Evolutionary conservation across 2,113 vertebrate species (phyloP).

Genomic region (Pycnonotus jocosus): DNA sequence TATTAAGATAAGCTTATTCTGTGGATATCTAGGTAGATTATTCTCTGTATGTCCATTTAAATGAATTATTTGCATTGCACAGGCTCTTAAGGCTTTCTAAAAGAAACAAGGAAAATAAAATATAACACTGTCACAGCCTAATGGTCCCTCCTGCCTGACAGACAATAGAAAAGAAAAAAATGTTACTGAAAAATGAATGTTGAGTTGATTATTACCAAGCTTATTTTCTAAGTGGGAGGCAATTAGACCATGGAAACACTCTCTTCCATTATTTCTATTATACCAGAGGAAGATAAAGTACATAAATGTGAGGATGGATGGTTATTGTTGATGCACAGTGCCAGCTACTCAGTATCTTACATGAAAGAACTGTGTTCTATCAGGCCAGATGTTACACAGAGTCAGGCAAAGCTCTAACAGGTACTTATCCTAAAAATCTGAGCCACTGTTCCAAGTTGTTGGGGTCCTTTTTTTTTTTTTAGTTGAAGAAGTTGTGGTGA

Average conservation of each 20-base stretch:
- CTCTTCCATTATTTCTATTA: not conserved
- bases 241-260: slow-evolving; percentile 3
- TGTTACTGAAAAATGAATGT: not conserved
- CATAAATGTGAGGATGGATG: not conserved
- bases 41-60: slow-evolving; percentile 1
- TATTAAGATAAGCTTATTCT: slow-evolving; percentile 15
- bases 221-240: not conserved
- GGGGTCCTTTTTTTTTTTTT: not conserved
- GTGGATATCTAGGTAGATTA: not conserved
- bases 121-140: not conserved
- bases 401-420: not conserved
- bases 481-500: not conserved
- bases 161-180: not conserved
- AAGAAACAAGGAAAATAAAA: slow-evolving; percentile 29
- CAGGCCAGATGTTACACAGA: not conserved
- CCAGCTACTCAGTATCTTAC: not conserved
- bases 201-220: not conserved
- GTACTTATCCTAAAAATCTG: not conserved
- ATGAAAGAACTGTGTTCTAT: not conserved
- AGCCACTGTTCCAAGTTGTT: not conserved
- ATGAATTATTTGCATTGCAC: slow-evolving; percentile 6
- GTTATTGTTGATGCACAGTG: not conserved
- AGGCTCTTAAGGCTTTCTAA: not conserved
- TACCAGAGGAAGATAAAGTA: not conserved
- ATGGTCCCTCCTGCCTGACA: slow-evolving; percentile 15